A percentile compares a stretch with the other conserved stretches of the same genome.
Conservation (phyloP, 2,888 invertebrate species). For the Rhingia campestris region DNA sequence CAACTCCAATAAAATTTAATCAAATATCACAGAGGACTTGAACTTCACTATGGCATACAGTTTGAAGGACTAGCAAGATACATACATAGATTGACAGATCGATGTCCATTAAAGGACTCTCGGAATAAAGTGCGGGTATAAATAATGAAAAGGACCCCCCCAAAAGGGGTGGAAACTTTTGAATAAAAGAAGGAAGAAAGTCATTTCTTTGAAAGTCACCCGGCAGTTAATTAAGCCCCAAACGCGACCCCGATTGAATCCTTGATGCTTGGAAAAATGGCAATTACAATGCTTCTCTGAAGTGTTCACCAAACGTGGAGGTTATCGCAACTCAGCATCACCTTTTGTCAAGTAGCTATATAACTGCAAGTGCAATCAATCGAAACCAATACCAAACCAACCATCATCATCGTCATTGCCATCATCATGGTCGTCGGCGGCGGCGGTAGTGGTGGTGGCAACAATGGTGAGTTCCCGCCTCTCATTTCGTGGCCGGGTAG, state of each 20-base stretch:
- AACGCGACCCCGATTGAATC: slow-evolving; percentile 51
- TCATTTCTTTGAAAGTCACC: not conserved
- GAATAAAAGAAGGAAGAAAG: not conserved
- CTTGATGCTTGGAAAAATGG: slow-evolving; percentile 22
- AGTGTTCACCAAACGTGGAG: slow-evolving; percentile 35
- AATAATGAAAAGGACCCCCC: slow-evolving; percentile 28
- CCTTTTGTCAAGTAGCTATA: slow-evolving; percentile 7
- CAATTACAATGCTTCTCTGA: slow-evolving; percentile 51
- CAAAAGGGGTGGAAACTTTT: not conserved
- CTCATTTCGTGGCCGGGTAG: slow-evolving; percentile 62
- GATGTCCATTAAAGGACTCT: slow-evolving; percentile 29
- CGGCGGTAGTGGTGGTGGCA: slow-evolving; percentile 16
- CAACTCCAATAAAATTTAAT: slow-evolving; percentile 43
- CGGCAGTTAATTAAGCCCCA: slow-evolving; percentile 45
- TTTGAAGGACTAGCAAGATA: not conserved
- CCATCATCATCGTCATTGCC: slow-evolving; percentile 2
- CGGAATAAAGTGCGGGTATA: not conserved
- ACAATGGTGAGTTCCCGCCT: slow-evolving; percentile 63
- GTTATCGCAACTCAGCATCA: slow-evolving; percentile 39
- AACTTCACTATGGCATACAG: not conserved
- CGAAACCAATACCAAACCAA: slow-evolving; percentile 7
- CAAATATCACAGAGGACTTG: slow-evolving; percentile 39
- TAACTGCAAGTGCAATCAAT: slow-evolving; percentile 6
- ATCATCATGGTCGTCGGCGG: not conserved
- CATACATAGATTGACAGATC: slow-evolving; percentile 23